Base-by-base conservation (phyloP, 2,113 vertebrate genomes). In the Calidris pygmaea region DNA sequence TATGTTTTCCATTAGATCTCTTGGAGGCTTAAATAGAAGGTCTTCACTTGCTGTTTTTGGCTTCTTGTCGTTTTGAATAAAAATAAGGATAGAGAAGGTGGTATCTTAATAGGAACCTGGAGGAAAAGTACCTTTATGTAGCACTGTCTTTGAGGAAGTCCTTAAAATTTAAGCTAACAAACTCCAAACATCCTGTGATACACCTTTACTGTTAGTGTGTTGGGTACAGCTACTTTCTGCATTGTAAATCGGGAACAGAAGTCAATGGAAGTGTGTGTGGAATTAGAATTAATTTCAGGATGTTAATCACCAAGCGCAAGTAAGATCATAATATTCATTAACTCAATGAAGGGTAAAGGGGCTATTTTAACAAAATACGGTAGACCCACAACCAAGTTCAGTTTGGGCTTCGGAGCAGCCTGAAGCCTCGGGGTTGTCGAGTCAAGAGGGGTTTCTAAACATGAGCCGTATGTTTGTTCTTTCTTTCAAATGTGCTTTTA, bases 1-100 rank as follows among this genome's bases (percentile, higher is more conserved):
- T 34, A 24, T 87, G 93, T 63, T 97, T 96, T 81, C 91, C 91
- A 90, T 97, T 93, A 93, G 78, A 37, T 85, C 81, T 59, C 71
- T 9, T 17, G 21, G 93, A 93, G 84, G 73, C 91, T 65, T 59
- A 52, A 55, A 71, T 22, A 32, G 12, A 93, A 93, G 93, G 56
- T 62, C 78, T 77, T 47, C 56, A 6, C 67, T 79, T 78, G 37
- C 83, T 87, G 93, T 59, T 88, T 97, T 83, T 87, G 81, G 76
- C 97, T 90, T 89, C 91, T 92, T 90, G 95, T 97, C 95, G 71
- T 87, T 96, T 43, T 89, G 80, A 97, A 95, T 96, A 81, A 96
- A 97, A 97, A 86, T 67, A 87, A 82, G 58, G 58, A 23, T 43
- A 52, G 58, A 79, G 63, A 84, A 71, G 11, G 30, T 10, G 65